phyloP scores from a whole-genome alignment of 2,113 vertebrate genomes.

The Australoheros scitulus region DNA sequence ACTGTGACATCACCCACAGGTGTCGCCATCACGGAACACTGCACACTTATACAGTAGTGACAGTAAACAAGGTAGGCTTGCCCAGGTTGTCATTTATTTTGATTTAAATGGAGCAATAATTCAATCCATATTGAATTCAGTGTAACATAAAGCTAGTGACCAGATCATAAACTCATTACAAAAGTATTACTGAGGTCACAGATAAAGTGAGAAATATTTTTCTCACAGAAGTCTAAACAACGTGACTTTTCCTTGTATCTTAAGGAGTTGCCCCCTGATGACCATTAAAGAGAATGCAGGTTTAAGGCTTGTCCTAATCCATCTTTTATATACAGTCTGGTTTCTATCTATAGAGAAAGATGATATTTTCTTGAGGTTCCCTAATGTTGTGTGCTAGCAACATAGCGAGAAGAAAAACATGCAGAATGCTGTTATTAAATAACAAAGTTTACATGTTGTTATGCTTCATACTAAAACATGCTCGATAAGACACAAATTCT shows the following conservation, averaged over 20 bases:
- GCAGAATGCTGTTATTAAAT: not conserved
- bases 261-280: not conserved
- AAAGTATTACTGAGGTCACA: too few relatives aligned
- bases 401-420: not conserved
- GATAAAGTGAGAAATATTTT: not conserved
- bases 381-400: not conserved
- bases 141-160: too few relatives aligned
- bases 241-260: not conserved
- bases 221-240: not conserved
- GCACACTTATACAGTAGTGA: too few relatives aligned
- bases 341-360: not conserved
- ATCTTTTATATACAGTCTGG: not conserved
- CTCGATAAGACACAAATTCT: not conserved
- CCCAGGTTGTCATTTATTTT: too few relatives aligned
- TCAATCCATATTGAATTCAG: too few relatives aligned
- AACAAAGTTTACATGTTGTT: not conserved
- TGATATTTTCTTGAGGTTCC: too few relatives aligned
- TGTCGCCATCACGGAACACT: too few relatives aligned
- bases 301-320: not conserved
- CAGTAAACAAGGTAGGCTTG: not conserved
- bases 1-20: not conserved
- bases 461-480: not conserved
- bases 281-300: not conserved
- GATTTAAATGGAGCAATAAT: too few relatives aligned
- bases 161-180: too few relatives aligned